phyloP scores from a whole-genome alignment of 1,140 invertebrate species.

The Papilio xuthus region DNA sequence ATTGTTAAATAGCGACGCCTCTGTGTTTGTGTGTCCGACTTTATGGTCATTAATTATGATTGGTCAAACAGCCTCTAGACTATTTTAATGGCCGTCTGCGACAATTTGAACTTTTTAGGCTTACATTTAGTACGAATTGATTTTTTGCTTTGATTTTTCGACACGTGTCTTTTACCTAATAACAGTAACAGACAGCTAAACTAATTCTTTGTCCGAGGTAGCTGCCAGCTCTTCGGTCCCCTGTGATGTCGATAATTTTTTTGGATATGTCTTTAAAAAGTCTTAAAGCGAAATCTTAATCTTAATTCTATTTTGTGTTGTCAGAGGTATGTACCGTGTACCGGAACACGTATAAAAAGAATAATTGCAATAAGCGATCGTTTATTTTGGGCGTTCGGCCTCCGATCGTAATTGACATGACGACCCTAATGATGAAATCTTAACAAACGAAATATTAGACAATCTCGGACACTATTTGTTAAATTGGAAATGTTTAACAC shows the following conservation, averaged over 20 bases:
- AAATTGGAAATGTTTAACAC: not conserved
- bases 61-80: not conserved
- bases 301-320: not conserved
- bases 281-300: too few species aligned
- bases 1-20: not conserved
- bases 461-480: not conserved
- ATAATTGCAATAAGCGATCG: constrained; percentile 5
- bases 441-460: not conserved
- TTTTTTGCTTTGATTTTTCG: not conserved
- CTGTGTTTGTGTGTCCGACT: constrained; percentile 3
- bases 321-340: not conserved
- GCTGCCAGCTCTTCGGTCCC: too few species aligned
- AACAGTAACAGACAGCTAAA: too few species aligned
- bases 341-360: constrained; percentile 28
- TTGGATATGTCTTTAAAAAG: too few species aligned
- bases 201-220: too few species aligned
- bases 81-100: constrained; percentile 6
- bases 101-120: constrained; percentile 6
- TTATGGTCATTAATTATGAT: constrained; percentile 2
- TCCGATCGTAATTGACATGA: constrained; percentile 7
- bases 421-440: constrained; percentile 12
- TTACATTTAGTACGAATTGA: not conserved
- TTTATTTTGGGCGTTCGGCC: constrained; percentile 30
- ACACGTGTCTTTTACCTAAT: too few species aligned
- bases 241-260: too few species aligned